Evolutionary conservation across 2,797 vertebrate genomes (phyloP), one percentile per base, ranked within the genome.

Genomic region (Spizella passerina): DNA sequence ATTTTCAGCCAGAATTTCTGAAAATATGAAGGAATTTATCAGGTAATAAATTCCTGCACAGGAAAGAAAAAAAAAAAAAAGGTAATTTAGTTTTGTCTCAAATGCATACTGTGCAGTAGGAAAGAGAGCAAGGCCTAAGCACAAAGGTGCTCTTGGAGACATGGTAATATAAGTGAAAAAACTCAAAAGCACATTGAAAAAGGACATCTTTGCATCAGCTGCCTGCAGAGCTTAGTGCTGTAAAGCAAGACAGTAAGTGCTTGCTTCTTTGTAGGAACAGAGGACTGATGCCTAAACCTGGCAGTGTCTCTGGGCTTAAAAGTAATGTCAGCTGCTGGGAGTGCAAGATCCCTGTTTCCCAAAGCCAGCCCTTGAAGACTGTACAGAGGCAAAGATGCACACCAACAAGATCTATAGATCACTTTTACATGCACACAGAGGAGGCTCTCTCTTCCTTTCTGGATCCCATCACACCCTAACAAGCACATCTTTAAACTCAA

Each of bases 401-500:
- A 57, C 52, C 44, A 70, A 55, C 14, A 49, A 36, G 43, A 64
- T n/a, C 52, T 27, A 14, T 4, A 43, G 47, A 53, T 80, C n/a
- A 60, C 50, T 81, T 64, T 44, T 30, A 43, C 5, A 1, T 9
- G 14, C 36, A 15, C 20, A 43, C 18, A 57, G n/a, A 59, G 44
- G 15, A 76, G 41, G 63, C 34, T 41, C 29, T 44, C 50, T 57
- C 41, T 14, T 90, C 34, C 56, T 68, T 65, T 66, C 81, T 79
- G 85, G 52, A 90, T 84, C 83, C 69, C 73, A 73, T 77, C 85
- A 61, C 73, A 88, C 64, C 66, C 73, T 88, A 88, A 91, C 43
- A 86, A 93, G 59, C 77, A 82, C 91, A 84, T 95, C 95, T 91
- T 84, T 94, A 95, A 94, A 95, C 80, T 93, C 86, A 94, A 89